Evolutionary conservation across 2,113 vertebrate genomes (phyloP).

Genomic region (Zonotrichia leucophrys): DNA sequence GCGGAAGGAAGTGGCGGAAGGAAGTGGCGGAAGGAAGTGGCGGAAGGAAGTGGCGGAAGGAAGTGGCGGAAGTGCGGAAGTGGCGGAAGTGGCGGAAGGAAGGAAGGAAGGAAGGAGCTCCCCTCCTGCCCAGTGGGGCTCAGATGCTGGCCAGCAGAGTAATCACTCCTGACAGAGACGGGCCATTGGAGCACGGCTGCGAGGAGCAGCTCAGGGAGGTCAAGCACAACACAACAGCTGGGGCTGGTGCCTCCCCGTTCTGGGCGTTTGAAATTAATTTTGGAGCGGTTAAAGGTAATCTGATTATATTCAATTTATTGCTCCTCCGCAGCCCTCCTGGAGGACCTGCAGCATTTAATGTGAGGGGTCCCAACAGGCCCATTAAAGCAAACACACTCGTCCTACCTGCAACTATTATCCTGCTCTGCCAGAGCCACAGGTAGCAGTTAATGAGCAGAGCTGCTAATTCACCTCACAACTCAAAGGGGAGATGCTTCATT

Average conservation of each 20-base stretch:
- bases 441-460: conserved; percentile 22
- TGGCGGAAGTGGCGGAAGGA: no score
- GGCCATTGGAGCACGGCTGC: neutral
- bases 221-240: neutral
- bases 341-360: neutral
- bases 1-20: no score
- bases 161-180: neutral
- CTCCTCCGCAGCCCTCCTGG: neutral
- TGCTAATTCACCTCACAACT: neutral
- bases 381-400: neutral
- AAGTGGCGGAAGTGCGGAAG: no score
- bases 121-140: neutral
- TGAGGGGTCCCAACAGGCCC: conserved; percentile 22
- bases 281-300: neutral
- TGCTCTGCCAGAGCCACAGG: neutral
- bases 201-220: neutral
- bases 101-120: neutral
- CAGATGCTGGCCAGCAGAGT: neutral
- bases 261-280: neutral
- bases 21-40: no score
- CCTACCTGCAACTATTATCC: neutral
- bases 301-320: conserved; percentile 1
- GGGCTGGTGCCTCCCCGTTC: neutral
- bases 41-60: no score
- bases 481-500: neutral